A percentile compares a stretch with the other conserved stretches of the same genome.
Evolutionary conservation across 1,140 invertebrate genomes (phyloP).

Genomic region (Hyposmocoma kahamanoa): DNA sequence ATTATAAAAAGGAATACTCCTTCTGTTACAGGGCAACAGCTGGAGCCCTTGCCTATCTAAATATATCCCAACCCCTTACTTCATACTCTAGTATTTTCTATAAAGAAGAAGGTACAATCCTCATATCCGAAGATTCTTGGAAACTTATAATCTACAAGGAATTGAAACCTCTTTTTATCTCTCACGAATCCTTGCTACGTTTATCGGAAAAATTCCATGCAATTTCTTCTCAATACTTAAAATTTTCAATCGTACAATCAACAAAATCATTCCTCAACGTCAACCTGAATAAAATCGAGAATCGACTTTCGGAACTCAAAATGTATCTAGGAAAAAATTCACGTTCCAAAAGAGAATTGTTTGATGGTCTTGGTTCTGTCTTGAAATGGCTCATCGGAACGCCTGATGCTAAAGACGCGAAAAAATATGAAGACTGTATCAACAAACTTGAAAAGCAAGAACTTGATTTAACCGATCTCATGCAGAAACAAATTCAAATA

Average conservation of each 20-base stretch:
- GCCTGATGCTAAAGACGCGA: slow-evolving; percentile 24
- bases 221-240: not conserved
- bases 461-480: too few relatives aligned
- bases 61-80: too few relatives aligned
- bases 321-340: slow-evolving; percentile 8
- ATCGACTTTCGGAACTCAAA: not conserved
- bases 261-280: not conserved
- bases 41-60: too few relatives aligned
- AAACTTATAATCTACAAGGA: slow-evolving; percentile 3
- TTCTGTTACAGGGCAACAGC: too few relatives aligned
- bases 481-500: slow-evolving; percentile 21
- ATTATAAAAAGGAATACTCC: too few relatives aligned
- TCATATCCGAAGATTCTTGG: slow-evolving; percentile 1
- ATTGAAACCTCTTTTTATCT: slow-evolving; percentile 4
- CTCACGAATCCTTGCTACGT: not conserved
- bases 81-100: not conserved
- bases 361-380: not conserved
- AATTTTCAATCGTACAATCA: not conserved
- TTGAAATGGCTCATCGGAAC: slow-evolving; percentile 11
- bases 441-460: slow-evolving; percentile 22
- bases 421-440: slow-evolving; percentile 23
- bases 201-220: slow-evolving; percentile 1
- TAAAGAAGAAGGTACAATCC: not conserved
- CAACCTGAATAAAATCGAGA: not conserved
- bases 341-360: not conserved